These are phyloP conservation scores for Anhinga rufa DNA, from an alignment of 2,113 vertebrate genomes.

Conservation along the genomic window DNA sequence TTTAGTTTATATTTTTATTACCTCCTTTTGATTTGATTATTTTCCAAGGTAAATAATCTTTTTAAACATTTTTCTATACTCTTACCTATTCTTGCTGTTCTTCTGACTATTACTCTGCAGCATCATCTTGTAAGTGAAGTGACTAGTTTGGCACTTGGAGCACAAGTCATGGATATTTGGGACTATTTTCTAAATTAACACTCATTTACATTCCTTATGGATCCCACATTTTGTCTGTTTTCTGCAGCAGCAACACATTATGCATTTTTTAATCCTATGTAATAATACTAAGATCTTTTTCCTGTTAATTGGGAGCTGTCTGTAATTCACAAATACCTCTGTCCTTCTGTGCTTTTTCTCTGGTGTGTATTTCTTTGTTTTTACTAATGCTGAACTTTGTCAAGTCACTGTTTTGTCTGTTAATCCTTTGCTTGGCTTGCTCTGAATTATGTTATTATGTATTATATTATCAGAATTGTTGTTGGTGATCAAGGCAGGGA, in stretches of 20 bases:
- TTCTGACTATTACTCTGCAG: neutral
- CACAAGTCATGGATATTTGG: neutral
- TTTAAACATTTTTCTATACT: neutral
- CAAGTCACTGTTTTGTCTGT: neutral
- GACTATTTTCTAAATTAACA: neutral
- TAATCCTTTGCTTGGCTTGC: neutral
- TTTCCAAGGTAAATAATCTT: neutral
- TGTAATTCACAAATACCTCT: neutral
- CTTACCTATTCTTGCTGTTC: neutral
- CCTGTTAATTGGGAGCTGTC: neutral
- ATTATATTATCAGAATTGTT: no score
- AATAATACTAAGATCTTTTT: neutral
- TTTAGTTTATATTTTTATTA: neutral
- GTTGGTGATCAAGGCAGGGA: neutral
- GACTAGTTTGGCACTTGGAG: neutral
- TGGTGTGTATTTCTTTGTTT: neutral
- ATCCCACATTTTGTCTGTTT: neutral
- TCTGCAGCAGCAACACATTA: neutral
- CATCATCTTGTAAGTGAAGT: neutral
- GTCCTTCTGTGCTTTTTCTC: neutral
- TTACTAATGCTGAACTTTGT: neutral
- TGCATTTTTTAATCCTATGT: neutral
- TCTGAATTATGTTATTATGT: neutral
- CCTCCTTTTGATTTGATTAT: neutral
- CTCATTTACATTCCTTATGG: neutral